phyloP scores from a whole-genome alignment of 2,797 vertebrate species.

The Danio albolineatus region DNA sequence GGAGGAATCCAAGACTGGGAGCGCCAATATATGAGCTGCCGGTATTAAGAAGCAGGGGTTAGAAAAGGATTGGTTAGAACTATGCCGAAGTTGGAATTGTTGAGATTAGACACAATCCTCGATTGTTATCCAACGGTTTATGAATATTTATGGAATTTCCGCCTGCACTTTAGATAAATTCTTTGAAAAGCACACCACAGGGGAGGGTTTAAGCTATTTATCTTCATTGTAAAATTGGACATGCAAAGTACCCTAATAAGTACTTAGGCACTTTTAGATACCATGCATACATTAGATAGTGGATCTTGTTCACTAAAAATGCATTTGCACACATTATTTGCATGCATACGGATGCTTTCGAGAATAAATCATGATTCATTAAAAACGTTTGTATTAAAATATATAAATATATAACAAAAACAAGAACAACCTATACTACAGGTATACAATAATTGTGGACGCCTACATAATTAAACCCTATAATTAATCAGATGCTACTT shows the following conservation, averaged over 20 bases:
- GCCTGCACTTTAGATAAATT: not conserved
- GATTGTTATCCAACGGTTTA: not conserved
- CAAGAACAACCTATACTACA: no score
- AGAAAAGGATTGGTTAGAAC: constrained; percentile 28
- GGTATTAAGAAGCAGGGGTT: constrained; percentile 15
- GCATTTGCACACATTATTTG: no score
- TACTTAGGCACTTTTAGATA: no score
- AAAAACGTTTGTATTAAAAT: no score
- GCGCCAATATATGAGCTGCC: not conserved
- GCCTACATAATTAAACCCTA: no score
- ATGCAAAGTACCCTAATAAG: not conserved
- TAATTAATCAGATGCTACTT: no score
- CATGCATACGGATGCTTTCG: no score
- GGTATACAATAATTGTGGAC: no score
- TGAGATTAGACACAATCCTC: constrained; percentile 3
- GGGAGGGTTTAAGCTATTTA: not conserved
- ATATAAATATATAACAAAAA: no score
- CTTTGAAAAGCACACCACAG: not conserved
- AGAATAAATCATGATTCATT: no score
- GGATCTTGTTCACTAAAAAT: no score
- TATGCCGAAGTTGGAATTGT: not conserved
- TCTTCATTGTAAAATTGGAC: not conserved
- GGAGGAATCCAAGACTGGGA: not conserved
- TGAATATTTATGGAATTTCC: constrained; percentile 5
- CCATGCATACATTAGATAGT: no score